Evolutionary conservation across 2,797 vertebrate genomes (phyloP), one percentile per base, ranked within the genome.

Genomic region (Cynopterus sphinx): DNA sequence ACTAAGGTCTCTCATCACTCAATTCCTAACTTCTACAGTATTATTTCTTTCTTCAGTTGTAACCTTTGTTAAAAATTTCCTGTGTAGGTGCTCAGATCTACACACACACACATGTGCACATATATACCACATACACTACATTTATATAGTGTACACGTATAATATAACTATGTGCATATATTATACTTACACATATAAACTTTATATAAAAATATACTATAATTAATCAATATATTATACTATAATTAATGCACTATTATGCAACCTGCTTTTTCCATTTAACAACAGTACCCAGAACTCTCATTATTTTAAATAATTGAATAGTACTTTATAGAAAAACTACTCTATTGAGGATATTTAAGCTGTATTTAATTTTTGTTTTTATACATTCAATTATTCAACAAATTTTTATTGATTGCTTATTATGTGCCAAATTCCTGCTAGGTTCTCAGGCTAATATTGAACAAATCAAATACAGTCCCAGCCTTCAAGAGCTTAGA

Each of bases 231-330:
- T 33, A 33, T 33, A 33, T 33, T 33, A 33, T 51, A 36, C 33
- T 78, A 1, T 22, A 90, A 36, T 43, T 31, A 36, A 59, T 49
- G 6, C 6, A 77, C 21, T 93, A 16, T 7, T 28, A 67, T 49
- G 4, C 12, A 53, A 51, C 21, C n/a, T 82, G 17, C 3, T 63
- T 82, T 79, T 73, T 91, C 59, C 33, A 71, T 53, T 85, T 94
- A 51, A 79, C 10, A 85, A 51, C 11, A 73, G 12, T 46, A 53
- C 4, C 51, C 7, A 74, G 24, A 88, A 71, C 85, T 81, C 65
- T 68, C 22, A 74, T 65, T 43, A 15, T 96, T 90, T 93, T 84
- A 93, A 95, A 83, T 6, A 83, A 78, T 3, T 83, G 26, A 61
- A 57, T 51, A 2, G 6, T 24, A 49, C 63, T 75, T 90, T 63